Conservation (phyloP, 30 jellyfish, hydroid and myxozoan genomes). For the Chrysaora quinquecirrha region DNA sequence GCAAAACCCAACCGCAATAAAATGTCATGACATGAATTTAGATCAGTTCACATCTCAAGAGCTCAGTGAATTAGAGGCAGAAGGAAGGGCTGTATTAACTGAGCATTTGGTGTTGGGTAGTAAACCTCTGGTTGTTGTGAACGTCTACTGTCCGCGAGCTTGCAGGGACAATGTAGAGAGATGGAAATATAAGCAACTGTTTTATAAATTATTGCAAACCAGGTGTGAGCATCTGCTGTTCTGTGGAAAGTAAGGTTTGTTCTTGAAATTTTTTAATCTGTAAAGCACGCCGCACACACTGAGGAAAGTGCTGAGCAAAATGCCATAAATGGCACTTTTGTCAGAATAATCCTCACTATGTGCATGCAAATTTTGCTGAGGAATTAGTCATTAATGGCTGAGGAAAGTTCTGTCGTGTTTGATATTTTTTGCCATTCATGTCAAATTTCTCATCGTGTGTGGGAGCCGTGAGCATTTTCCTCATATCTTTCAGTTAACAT, state of each 20-base stretch:
- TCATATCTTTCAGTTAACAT: not conserved
- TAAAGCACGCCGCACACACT: not conserved
- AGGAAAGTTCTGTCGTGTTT: too few species aligned
- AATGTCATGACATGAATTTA: constrained; percentile 3
- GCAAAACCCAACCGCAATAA: constrained; percentile 6
- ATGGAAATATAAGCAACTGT: constrained; percentile 80
- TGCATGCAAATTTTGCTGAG: not conserved
- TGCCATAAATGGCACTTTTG: not conserved
- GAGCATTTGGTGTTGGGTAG: constrained; percentile 64
- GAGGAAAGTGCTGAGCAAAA: too few species aligned
- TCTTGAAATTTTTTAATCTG: not conserved
- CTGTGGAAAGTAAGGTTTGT: constrained; percentile 57
- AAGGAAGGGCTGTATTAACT: constrained; percentile 82
- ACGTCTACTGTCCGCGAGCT: constrained; percentile 94
- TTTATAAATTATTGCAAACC: constrained; percentile 69
- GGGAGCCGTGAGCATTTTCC: not conserved
- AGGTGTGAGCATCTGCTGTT: constrained; percentile 59
- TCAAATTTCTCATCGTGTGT: too few species aligned
- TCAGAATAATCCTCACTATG: not conserved
- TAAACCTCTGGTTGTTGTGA: constrained; percentile 59
- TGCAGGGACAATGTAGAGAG: constrained; percentile 79
- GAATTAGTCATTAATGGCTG: not conserved
- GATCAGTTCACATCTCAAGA: constrained; percentile 22
- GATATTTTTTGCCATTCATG: too few species aligned
- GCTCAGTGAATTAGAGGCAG: constrained; percentile 60